Percentiles rank a stretch among this genome's conserved stretches.
Conservation (phyloP, 1,140 invertebrate genomes). For the Drosophila lowei region DNA sequence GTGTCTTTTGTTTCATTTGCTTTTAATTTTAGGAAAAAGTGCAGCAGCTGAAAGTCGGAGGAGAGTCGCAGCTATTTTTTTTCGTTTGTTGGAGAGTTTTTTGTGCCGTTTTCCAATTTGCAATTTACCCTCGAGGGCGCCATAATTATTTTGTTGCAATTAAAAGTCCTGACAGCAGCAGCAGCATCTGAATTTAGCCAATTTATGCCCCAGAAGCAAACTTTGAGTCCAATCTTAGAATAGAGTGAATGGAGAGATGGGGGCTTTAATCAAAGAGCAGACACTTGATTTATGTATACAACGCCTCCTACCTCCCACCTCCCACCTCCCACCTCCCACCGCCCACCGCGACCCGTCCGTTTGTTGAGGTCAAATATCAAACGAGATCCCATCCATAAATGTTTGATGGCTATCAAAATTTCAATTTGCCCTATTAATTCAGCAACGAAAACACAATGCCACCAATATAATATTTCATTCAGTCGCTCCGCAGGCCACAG, state of each 20-base stretch:
- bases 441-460: constrained; percentile 50
- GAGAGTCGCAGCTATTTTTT: too few species aligned
- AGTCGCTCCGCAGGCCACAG: constrained; percentile 1
- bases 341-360: background rate
- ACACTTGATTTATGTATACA: constrained; percentile 5
- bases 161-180: constrained; percentile 66
- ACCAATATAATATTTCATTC: constrained; percentile 62
- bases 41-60: constrained; percentile 54
- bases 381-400: constrained; percentile 45
- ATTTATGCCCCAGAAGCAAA: constrained; percentile 29
- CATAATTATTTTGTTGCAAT: constrained; percentile 82
- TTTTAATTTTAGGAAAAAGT: constrained; percentile 68
- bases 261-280: constrained; percentile 10
- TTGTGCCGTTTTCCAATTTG: constrained; percentile 61
- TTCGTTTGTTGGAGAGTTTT: constrained; percentile 37
- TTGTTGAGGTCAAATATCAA: constrained; percentile 50
- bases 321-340: too few species aligned
- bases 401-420: constrained; percentile 65
- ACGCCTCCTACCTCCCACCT: background rate
- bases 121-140: constrained; percentile 65
- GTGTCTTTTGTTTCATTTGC: constrained; percentile 73
- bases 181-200: constrained; percentile 44
- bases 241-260: too few species aligned
- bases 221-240: constrained; percentile 1
- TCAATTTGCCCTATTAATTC: constrained; percentile 77